Evolutionary conservation across 2,888 invertebrate species (phyloP).

Genomic region (Chrysopilus asiliformis): DNA sequence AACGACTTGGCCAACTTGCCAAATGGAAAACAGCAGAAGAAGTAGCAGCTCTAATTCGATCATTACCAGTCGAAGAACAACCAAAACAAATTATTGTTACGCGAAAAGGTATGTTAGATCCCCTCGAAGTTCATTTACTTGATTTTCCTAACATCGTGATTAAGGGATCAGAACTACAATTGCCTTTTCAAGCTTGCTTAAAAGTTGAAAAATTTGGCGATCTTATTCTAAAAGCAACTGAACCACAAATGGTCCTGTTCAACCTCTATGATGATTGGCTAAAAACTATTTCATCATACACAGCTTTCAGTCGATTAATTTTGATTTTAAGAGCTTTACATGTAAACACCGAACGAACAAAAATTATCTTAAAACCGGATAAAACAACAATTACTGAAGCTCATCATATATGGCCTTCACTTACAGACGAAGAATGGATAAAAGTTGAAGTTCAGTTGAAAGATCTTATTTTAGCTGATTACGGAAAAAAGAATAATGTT

Average conservation of each 20-base stretch:
- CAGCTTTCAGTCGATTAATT: slow-evolving; percentile 94
- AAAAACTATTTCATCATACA: slow-evolving; percentile 98
- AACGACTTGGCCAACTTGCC: slow-evolving; percentile 96
- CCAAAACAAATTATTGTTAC: slow-evolving; percentile 99
- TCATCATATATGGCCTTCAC: slow-evolving; percentile 98
- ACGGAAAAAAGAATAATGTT: slow-evolving; percentile 99
- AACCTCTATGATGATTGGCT: slow-evolving; percentile 99
- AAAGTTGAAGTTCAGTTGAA: slow-evolving; percentile 97
- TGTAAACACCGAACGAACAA: slow-evolving; percentile 97
- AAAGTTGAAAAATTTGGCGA: slow-evolving; percentile 99
- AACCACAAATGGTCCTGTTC: slow-evolving; percentile 99
- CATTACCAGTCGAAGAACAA: slow-evolving; percentile 97
- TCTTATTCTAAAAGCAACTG: slow-evolving; percentile 95
- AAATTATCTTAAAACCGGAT: slow-evolving; percentile 96
- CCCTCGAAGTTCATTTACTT: slow-evolving; percentile 96
- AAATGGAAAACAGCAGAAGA: slow-evolving; percentile 99
- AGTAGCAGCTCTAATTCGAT: slow-evolving; percentile 97
- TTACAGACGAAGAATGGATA: slow-evolving; percentile 98
- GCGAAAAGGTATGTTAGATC: slow-evolving; percentile 99
- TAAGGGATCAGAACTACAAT: slow-evolving; percentile 94
- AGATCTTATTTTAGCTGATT: slow-evolving; percentile 96
- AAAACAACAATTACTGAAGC: slow-evolving; percentile 98
- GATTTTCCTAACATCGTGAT: slow-evolving; percentile 99
- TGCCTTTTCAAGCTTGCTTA: slow-evolving; percentile 97
- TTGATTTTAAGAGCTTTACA: slow-evolving; percentile 92